Conservation (phyloP, 2,113 vertebrate species). For the Cyphomyrus plagiostoma region DNA sequence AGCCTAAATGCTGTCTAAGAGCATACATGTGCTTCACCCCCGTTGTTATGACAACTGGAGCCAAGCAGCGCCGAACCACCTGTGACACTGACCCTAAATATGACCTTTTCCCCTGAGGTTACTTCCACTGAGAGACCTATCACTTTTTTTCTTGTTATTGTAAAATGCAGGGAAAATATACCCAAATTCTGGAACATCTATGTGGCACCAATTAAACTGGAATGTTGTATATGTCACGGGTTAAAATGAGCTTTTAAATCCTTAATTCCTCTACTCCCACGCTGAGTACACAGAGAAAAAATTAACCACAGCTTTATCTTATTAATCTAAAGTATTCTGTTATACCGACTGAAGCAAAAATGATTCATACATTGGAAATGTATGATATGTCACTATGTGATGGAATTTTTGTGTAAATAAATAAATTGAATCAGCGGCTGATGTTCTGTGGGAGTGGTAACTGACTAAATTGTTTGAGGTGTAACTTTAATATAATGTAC, state of each 20-base stretch:
- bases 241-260: slow-evolving; percentile 8
- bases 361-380: neutral
- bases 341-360: neutral
- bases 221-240: slow-evolving; percentile 1
- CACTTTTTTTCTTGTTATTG: slow-evolving; percentile 3
- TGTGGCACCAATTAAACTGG: slow-evolving; percentile 2
- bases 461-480: neutral
- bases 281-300: neutral
- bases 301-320: neutral
- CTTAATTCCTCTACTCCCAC: neutral
- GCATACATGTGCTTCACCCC: neutral
- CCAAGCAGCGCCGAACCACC: neutral
- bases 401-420: slow-evolving; percentile 47
- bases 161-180: slow-evolving; percentile 8
- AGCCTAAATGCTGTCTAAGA: neutral
- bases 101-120: neutral
- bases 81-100: slow-evolving; percentile 9
- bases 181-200: slow-evolving; percentile 6
- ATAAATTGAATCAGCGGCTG: slow-evolving; percentile 10
- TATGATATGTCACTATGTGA: neutral
- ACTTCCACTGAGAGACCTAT: slow-evolving; percentile 1
- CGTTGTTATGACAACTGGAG: neutral
- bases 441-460: neutral
- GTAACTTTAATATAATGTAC: neutral
- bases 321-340: neutral